Evolutionary conservation across 2,113 vertebrate genomes (phyloP).

Genomic region (Oreotrochilus melanogaster): DNA sequence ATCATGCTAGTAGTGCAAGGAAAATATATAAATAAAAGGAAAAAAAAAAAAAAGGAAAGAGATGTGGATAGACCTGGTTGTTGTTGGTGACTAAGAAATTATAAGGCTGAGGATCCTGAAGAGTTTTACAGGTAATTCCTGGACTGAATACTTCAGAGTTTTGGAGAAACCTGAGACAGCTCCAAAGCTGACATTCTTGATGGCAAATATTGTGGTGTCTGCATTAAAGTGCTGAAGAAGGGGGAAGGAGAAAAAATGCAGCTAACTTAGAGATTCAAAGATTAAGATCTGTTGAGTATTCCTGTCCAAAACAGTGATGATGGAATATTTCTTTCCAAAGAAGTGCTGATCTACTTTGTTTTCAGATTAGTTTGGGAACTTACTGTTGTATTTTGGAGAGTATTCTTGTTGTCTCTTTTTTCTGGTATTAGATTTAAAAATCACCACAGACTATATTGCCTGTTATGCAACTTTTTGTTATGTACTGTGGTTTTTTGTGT

Average conservation of each 20-base stretch:
- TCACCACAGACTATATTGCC: neutral
- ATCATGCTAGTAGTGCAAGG: neutral
- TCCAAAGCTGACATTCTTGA: neutral
- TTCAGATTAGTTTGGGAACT: neutral
- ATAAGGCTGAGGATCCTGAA: neutral
- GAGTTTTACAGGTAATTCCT: neutral
- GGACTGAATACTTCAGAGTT: neutral
- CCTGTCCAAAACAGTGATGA: neutral
- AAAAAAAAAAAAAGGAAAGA: neutral
- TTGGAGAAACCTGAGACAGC: neutral
- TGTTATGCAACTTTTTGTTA: neutral
- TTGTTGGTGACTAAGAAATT: neutral
- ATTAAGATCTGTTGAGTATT: neutral
- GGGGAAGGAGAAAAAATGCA: neutral
- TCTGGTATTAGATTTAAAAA: neutral
- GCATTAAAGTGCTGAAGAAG: neutral
- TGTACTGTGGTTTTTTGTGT: neutral
- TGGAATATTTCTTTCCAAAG: neutral
- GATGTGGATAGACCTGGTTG: neutral
- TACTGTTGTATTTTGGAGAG: neutral
- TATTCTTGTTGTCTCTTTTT: neutral
- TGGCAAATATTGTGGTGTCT: neutral
- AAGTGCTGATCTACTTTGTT: accelerated
- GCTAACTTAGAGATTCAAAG: neutral
- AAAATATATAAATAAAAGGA: neutral